These are phyloP conservation scores for Anser brachyrhynchus DNA, from an alignment of 2,113 vertebrate genomes.

Conservation along the genomic window DNA sequence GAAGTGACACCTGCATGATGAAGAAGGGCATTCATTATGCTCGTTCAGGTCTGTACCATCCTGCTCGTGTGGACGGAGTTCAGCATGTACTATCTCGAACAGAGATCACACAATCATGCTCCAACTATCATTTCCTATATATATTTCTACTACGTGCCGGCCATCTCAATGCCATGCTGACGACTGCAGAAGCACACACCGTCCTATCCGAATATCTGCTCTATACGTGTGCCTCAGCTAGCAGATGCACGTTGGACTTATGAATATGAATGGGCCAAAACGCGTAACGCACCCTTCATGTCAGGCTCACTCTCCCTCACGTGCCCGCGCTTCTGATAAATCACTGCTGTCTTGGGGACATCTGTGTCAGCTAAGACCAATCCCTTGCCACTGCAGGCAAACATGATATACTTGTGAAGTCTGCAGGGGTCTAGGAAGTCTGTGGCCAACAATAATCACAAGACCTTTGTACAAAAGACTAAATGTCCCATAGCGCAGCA, in stretches of 20 bases:
- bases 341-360: background rate
- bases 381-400: background rate
- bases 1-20: constrained; percentile 52
- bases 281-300: fast-evolving
- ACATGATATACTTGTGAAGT: background rate
- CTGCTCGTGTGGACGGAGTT: background rate
- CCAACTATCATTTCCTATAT: background rate
- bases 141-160: background rate
- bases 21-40: constrained; percentile 39
- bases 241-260: background rate
- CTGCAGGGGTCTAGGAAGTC: background rate
- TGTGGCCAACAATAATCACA: background rate
- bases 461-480: background rate
- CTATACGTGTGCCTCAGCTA: background rate
- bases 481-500: background rate
- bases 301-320: background rate
- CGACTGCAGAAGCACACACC: background rate
- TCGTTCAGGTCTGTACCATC: constrained; percentile 43
- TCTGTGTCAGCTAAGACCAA: background rate
- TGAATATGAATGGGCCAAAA: background rate
- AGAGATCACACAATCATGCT: constrained; percentile 5
- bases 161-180: background rate
- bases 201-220: background rate
- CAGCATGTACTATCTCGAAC: background rate
- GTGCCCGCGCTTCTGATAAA: background rate